Evolutionary conservation across 2,797 vertebrate species (phyloP).

Genomic region (Psittacula echo): DNA sequence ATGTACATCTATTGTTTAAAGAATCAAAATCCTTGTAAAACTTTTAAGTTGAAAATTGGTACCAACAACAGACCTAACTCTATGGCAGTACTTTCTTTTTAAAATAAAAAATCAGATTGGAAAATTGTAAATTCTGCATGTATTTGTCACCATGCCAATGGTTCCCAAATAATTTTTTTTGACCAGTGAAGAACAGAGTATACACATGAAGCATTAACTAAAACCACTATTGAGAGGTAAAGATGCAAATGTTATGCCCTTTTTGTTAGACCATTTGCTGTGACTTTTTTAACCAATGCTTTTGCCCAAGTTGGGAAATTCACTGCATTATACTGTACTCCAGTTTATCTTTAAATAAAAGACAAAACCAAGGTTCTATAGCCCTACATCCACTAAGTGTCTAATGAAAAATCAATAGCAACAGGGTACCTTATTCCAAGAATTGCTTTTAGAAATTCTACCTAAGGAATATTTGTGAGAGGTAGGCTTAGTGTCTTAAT

Average conservation of each 20-base stretch:
- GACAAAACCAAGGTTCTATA: conserved; percentile 13
- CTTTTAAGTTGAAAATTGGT: background rate
- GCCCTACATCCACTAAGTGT: background rate
- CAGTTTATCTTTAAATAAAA: conserved; percentile 40
- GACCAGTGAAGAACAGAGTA: background rate
- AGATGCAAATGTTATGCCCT: background rate
- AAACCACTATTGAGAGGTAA: background rate
- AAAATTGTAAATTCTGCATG: background rate
- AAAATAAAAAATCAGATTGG: background rate
- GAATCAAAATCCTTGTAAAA: background rate
- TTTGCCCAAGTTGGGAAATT: background rate
- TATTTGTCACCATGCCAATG: background rate
- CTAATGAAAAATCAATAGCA: conserved; percentile 62
- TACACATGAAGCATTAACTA: background rate
- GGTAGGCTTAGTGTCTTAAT: conserved; percentile 18
- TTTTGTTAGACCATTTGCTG: background rate
- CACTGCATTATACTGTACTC: background rate
- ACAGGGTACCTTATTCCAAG: conserved; percentile 17
- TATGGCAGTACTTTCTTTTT: background rate
- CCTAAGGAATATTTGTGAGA: conserved; percentile 35
- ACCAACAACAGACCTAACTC: background rate
- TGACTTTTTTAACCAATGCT: background rate
- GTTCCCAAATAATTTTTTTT: background rate
- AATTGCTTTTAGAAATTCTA: conserved; percentile 57
- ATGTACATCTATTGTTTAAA: background rate